These are phyloP conservation scores for Istiophorus platypterus DNA, from an alignment of 2,113 vertebrate species.

Conservation along the genomic window DNA sequence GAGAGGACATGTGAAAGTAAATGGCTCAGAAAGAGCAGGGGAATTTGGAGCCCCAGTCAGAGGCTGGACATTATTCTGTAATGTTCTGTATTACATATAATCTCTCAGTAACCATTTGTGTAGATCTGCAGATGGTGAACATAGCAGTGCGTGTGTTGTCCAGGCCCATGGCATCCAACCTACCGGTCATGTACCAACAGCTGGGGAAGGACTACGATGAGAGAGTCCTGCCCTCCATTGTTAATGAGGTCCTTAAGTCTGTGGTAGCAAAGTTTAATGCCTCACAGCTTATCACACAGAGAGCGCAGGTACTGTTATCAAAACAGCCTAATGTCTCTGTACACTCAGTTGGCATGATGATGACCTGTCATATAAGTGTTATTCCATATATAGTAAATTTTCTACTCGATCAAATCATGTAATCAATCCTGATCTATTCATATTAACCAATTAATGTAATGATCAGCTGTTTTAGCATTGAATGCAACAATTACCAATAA, in stretches of 20 bases:
- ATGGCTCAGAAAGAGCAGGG: too few relatives aligned
- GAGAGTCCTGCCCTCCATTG: slow-evolving; percentile 92
- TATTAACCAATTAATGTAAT: background rate
- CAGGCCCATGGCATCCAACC: slow-evolving; percentile 88
- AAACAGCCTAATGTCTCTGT: background rate
- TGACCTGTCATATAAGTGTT: background rate
- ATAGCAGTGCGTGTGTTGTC: slow-evolving; percentile 92
- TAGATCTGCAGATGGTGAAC: slow-evolving; percentile 96
- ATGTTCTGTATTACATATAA: background rate
- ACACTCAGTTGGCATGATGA: background rate
- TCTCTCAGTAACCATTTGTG: background rate
- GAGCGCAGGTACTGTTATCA: slow-evolving; percentile 88
- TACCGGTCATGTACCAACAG: slow-evolving; percentile 92
- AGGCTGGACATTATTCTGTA: too few relatives aligned
- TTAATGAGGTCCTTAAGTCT: slow-evolving; percentile 94
- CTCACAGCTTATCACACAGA: slow-evolving; percentile 94
- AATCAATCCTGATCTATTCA: background rate
- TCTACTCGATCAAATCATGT: background rate
- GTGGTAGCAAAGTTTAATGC: slow-evolving; percentile 97
- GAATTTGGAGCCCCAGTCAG: too few relatives aligned
- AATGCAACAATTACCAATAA: background rate
- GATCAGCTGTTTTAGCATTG: background rate
- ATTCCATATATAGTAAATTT: background rate
- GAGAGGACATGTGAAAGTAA: background rate
- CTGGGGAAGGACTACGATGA: slow-evolving; percentile 95